Conservation (phyloP, 2,888 invertebrate species). For the Diabrotica balteata region DNA sequence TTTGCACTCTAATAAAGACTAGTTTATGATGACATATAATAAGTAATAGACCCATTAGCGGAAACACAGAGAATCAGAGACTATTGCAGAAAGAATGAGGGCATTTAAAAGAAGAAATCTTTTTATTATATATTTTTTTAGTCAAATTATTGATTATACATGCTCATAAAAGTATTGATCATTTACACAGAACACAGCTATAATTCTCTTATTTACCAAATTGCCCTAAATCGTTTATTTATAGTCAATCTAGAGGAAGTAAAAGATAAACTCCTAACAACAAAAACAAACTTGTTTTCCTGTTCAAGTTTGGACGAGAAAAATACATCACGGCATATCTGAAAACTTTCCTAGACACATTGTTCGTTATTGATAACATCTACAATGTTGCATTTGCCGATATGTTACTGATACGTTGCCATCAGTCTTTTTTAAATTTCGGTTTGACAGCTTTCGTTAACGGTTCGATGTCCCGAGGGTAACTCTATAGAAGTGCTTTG, state of each 20-base stretch:
- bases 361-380: constrained; percentile 14
- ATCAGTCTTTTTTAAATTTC: constrained; percentile 27
- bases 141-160: too few species aligned
- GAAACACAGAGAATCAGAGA: too few species aligned
- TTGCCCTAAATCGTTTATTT: constrained; percentile 3
- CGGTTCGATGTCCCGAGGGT: constrained; percentile 5
- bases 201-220: neutral
- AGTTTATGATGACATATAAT: too few species aligned
- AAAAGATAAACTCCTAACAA: constrained; percentile 6
- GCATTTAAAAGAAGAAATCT: too few species aligned
- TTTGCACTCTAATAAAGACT: too few species aligned
- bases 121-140: too few species aligned
- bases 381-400: constrained; percentile 9
- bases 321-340: constrained; percentile 8
- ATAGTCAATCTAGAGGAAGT: constrained; percentile 11
- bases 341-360: constrained; percentile 10
- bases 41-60: too few species aligned
- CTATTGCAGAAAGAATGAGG: too few species aligned
- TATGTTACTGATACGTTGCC: constrained; percentile 16
- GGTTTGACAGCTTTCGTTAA: constrained; percentile 17
- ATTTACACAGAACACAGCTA: too few species aligned
- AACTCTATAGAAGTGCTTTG: constrained; percentile 1
- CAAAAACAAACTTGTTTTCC: constrained; percentile 6
- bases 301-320: constrained; percentile 2
- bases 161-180: too few species aligned